Base-by-base conservation (phyloP, 2,113 vertebrate species). In the Pycnonotus jocosus region DNA sequence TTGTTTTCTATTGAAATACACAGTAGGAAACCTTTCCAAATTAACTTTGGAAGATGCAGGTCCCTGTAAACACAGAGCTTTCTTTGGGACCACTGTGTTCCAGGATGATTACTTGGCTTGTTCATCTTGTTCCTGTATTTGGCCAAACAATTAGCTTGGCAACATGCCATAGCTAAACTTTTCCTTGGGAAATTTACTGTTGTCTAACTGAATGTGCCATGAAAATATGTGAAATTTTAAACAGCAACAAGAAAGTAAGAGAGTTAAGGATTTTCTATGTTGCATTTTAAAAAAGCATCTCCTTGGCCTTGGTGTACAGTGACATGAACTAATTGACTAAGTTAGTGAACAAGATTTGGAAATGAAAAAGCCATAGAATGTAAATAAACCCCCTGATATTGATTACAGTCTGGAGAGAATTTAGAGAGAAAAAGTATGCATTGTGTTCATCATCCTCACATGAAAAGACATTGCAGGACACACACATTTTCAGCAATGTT, bases 71-170 rank as follows among this genome's bases (percentile, higher is more conserved):
- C 86, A 94, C 44, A 88, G 62, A 88, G 51, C 37, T 47, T 64
- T 87, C 86, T 72, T 76, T 80, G 88, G 92, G 84, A 92, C 60
- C 58, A 28, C 35, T 84, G 53, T 97, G 94, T 93, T 94, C 61
- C 22, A 84, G 22, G 65, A 77, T 80, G 74, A 96, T 92, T 92
- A 83, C 23, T 90, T 79, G 76, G 84, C 48, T 95, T 95, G 87
- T 81, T 81, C 79, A 76, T 92, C 70, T 77, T 85, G 35, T 80
- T 92, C 56, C 40, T 71, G 44, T 37, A 20, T 27, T 88, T 3
- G 17, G 83, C 70, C 77, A 92, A 90, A 86, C 60, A 79, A 88
- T 70, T 57, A 53, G 5, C 60, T 56, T 81, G 93, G 82, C 80
- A 92, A 54, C 11, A 33, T 35, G 53, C 50, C 44, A 45, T 4